Base-by-base conservation (phyloP, 2,888 invertebrate genomes). In the Perizoma affinitatum region DNA sequence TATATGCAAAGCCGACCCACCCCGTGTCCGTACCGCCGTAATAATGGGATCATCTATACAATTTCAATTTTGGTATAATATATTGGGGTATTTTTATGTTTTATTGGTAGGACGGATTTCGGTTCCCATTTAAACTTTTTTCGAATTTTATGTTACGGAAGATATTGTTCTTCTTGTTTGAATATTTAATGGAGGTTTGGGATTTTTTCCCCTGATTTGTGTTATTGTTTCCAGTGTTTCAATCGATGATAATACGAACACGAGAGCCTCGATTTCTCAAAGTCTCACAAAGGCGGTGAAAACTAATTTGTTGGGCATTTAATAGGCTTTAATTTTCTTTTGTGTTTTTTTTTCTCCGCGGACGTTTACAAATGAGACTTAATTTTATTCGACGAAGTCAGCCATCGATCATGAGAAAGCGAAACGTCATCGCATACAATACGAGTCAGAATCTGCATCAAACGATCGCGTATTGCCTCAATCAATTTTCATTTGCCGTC, bases 111-210 rank as follows among this genome's bases (percentile, higher is more conserved):
- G 77, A 69, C 78, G 85, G 87, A 86, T 86, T 87, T 84, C 75
- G 83, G 79, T 78, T 79, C 80, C 83, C 79, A 78, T 86, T 89
- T 87, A 86, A 90, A 86, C 84, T 87, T 89, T 87, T 86, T 87
- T 84, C 83, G 82, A 86, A 87, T 88, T 90, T 90, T 88, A 90
- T 90, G 83, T 86, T 73, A 84, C 82, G 90, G 90, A 90, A 90
- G 87, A 86, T 86, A 90, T 88, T 85, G 87, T 80, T 70, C 68
- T 69, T 72, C 70, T 70, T 71, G 68, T 71, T 70, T 68, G 68
- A 70, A 70, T 70, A 70, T 70, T 65, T 68, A 70, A 70, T 68
- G 68, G 68, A 51, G 65, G 63, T 74, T 62, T 63, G 61, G 70
- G 68, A 66, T 63, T 61, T 57, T 50, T 66, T 71, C 71, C 63